Evolutionary conservation across 2,888 invertebrate genomes (phyloP).

Genomic region (Pseudanteris insignis): DNA sequence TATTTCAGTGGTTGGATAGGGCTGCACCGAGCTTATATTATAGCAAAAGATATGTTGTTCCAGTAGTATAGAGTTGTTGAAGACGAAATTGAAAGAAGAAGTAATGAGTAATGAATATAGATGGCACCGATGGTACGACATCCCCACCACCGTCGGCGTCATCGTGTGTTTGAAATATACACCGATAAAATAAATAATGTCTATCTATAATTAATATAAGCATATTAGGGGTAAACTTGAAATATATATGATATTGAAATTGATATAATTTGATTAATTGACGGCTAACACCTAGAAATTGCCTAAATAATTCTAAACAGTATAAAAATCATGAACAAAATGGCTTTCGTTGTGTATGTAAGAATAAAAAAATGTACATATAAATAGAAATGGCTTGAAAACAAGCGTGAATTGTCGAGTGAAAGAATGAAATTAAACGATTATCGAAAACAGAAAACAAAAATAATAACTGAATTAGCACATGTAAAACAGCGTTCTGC

Average conservation of each 20-base stretch:
- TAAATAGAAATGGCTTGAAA: slow-evolving; percentile 52
- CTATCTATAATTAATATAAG: slow-evolving; percentile 11
- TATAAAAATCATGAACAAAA: no score
- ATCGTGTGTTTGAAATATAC: slow-evolving; percentile 13
- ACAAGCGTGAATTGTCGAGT: slow-evolving; percentile 56
- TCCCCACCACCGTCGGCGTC: slow-evolving; percentile 16
- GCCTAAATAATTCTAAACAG: no score
- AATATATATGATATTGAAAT: background rate
- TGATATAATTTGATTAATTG: no score
- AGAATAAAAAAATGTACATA: slow-evolving; percentile 22
- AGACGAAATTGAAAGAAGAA: slow-evolving; percentile 48
- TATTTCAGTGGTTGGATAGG: no score
- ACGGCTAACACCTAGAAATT: no score
- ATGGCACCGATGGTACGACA: slow-evolving; percentile 11
- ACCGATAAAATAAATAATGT: no score
- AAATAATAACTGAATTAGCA: slow-evolving; percentile 35
- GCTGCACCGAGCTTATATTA: no score
- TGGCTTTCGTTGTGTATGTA: no score
- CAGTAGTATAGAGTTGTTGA: slow-evolving; percentile 52
- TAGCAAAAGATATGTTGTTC: slow-evolving; percentile 34
- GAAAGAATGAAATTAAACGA: no score
- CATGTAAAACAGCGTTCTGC: slow-evolving; percentile 37
- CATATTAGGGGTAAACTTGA: background rate
- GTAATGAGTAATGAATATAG: slow-evolving; percentile 39
- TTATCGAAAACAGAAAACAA: slow-evolving; percentile 44